Evolutionary conservation across 2,888 invertebrate genomes (phyloP), one percentile per base, ranked within the genome.

Genomic region (Sinodicranocentrus sp.): DNA sequence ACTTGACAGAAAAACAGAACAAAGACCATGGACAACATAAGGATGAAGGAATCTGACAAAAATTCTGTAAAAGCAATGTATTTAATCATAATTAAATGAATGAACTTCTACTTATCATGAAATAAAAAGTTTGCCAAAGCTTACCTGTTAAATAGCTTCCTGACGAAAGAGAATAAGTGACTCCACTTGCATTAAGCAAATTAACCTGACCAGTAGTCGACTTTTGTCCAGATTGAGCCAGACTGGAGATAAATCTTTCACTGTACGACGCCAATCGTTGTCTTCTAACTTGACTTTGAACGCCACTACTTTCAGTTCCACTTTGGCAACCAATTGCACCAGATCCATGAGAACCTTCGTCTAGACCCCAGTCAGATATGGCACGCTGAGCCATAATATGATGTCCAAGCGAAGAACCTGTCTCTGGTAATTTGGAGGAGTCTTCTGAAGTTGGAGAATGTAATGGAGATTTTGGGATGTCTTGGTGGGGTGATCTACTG

Each of bases 1-100:
- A 91, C 88, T 89, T 91, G 91, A 77, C 90, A 90, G 88, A 91
- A 91, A 85, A 90, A 90, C 3, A 90, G 89, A 48, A 90, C 90
- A 83, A 91, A 91, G 65, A 90, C 90, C 73, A 90, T 88, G 21
- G 89, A 89, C 52, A 91, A 85, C n/a, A 91, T 88, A 2, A 90
- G 89, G 2, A 91, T 88, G 19, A 91, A 89, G 79, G 91, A 90
- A 87, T 91, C 91, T 75, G 90, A 87, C 2, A 91, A 86, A 85
- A 91, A 91, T 84, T 91, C 91, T 91, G 89, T 25, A 89, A 71
- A n/a, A n/a, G n/a, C n/a, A n/a, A n/a, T n/a, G n/a, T n/a, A n/a
- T n/a, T n/a, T n/a, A n/a, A n/a, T 54, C 6, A n/a, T 19, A 54
- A 54, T 54, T 6, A n/a, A n/a, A 39, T 54, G 54, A 54, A 54